Evolutionary conservation across 2,113 vertebrate species (phyloP), one percentile per base, ranked within the genome.

Genomic region (Onychostoma macrolepis): DNA sequence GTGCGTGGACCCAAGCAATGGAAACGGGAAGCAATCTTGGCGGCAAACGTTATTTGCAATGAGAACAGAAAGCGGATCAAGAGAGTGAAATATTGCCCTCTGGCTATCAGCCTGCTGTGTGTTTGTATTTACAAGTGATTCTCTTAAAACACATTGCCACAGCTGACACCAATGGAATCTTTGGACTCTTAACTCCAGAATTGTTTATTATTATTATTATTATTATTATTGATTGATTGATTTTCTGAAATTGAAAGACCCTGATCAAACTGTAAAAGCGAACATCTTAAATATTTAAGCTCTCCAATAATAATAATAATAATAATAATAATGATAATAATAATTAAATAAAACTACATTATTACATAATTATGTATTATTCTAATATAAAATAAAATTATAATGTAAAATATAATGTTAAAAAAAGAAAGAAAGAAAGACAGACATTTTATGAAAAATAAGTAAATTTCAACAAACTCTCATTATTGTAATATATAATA

Each of bases 31-130:
- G 8, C 76, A 78, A 78, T 53, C 28, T 15, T 43, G 11, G 24
- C 4, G 24, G 38, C 2, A 75, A 75, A 79, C 56, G 2, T 48
- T 33, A 69, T 83, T 69, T 48, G 13, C 67, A 9, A 36, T 2
- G 5, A 83, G 53, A 80, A 80, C 33, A 58, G 33, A 80, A 58
- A 38, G 24, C 6, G 3, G 56, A 36, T 33, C 45, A 78, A 78
- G 75, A 78, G 75, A 45, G 28, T 50, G 17, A 61, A 80, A 56
- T 41, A 36, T 80, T 80, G 53, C 53, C 53, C 78, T 80, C 53
- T 80, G 53, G 77, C 48, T 80, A 58, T 56, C 21, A 24, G 50
- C 2, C 45, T 36, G 30, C 30, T 78, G 75, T 53, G 48, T 48
- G 61, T 67, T 45, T 67, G 9, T 4, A 33, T 28, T 45, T 43